Evolutionary conservation across 2,797 vertebrate species (phyloP), one percentile per base, ranked within the genome.

Genomic region (Melanotaenia nigrans): DNA sequence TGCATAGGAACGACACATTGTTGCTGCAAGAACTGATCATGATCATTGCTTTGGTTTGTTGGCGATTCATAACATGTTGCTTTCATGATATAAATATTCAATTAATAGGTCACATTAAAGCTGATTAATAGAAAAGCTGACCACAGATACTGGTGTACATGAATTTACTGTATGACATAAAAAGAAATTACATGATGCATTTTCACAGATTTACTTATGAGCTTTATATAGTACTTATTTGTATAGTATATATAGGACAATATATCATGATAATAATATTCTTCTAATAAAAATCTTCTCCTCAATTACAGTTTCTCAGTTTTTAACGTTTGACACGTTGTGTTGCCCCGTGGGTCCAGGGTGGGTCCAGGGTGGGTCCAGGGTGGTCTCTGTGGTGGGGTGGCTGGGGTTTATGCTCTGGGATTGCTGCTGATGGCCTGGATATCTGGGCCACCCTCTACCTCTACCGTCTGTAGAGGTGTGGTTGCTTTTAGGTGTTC

Each of bases 1-100:
- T 89, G 75, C 72, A 25, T 64, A 74, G 78, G 68, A 71, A 74
- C 18, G 13, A 78, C 76, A 64, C 32, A 51, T 60, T 35, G 51
- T 3, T 35, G 10, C 40, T 28, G 65, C 42, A 62, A 67, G 40
- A 85, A 42, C 61, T 20, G 71, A 69, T 77, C 64, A 16, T 38
- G 25, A 61, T 59, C 22, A 51, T 25, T 53, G 49, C 10, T 53
- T 9, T 53, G 49, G 49, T 11, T 24, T 53, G 3, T 12, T 53
- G 49, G 10, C 22, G 24, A 1, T 53, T 25, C 22, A 24, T 47
- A 47, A 61, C 22, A 20, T 62, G 77, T 73, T 57, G 54, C 47
- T 22, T 49, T 61, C 61, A 35, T 47, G 40, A 49, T 64, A 0
- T 38, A 38, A 10, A 53, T 65, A 56, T 77, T 49, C 42, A 68